Evolutionary conservation across 2,797 vertebrate genomes (phyloP).

Genomic region (Lemur catta): DNA sequence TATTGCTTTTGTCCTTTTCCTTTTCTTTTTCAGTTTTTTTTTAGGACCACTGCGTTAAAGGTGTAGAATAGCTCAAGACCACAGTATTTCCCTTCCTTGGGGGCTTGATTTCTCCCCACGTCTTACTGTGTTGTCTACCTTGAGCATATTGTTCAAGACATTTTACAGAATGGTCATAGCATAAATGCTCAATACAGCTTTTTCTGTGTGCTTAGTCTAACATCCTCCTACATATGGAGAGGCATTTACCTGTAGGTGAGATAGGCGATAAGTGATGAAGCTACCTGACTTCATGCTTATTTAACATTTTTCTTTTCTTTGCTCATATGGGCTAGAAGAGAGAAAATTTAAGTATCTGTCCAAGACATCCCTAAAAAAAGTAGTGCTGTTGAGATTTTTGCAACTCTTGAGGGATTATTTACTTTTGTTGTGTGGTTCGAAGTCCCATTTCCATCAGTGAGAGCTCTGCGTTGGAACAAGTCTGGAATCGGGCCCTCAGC

Average conservation of each 20-base stretch:
- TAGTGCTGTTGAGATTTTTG: not conserved
- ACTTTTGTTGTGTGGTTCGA: not conserved
- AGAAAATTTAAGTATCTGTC: not conserved
- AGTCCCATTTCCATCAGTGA: not conserved
- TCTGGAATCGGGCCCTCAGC: not conserved
- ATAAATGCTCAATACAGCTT: rapidly evolving
- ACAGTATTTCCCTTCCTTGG: not conserved
- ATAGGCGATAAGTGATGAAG: not conserved
- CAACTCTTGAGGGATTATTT: not conserved
- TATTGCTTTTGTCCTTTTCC: not conserved
- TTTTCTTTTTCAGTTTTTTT: not conserved
- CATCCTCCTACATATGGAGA: rapidly evolving
- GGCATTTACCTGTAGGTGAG: rapidly evolving
- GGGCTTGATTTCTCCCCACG: not conserved
- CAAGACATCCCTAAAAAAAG: not conserved
- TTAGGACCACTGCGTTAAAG: not conserved
- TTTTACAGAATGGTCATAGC: rapidly evolving
- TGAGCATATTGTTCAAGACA: rapidly evolving
- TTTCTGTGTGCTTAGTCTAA: not conserved
- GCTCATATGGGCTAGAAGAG: not conserved
- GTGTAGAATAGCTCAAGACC: rapidly evolving
- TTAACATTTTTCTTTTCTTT: not conserved
- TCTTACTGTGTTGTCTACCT: not conserved
- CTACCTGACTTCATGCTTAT: not conserved
- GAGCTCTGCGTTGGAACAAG: not conserved